Conservation (phyloP, 92 coral and sea anemone genomes). For the Virgularia gustaviana region DNA sequence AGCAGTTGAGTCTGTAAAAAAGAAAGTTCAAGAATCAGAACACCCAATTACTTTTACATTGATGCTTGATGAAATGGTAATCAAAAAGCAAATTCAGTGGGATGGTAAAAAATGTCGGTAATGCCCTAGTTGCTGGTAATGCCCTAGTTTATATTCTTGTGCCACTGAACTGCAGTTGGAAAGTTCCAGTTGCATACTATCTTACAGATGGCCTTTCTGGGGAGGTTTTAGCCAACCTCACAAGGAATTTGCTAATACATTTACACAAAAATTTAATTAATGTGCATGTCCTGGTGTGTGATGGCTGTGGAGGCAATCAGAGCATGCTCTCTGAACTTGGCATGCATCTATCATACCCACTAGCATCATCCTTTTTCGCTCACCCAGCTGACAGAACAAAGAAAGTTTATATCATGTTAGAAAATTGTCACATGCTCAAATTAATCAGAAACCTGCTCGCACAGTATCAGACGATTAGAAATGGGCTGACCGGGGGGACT, state of each 20-base stretch:
- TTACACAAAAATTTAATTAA: neutral
- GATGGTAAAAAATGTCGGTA: slow-evolving; percentile 20
- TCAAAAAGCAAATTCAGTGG: slow-evolving; percentile 30
- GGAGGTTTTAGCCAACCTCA: slow-evolving; percentile 10
- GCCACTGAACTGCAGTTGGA: slow-evolving; percentile 3
- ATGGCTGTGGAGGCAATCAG: slow-evolving; percentile 5
- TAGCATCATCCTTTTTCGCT: neutral
- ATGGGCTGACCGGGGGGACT: neutral
- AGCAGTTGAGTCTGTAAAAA: slow-evolving; percentile 13
- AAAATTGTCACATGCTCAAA: neutral
- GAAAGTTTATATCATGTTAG: neutral
- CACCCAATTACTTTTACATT: slow-evolving; percentile 8
- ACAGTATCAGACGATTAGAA: neutral
- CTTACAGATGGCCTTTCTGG: slow-evolving; percentile 13
- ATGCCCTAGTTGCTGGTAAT: slow-evolving; percentile 29
- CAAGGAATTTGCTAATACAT: neutral
- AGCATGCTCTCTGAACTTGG: slow-evolving; percentile 8
- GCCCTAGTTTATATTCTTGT: slow-evolving; percentile 14
- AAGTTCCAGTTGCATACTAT: slow-evolving; percentile 14
- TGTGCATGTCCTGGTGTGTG: slow-evolving; percentile 1
- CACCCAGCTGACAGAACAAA: neutral
- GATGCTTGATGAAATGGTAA: slow-evolving; percentile 35
- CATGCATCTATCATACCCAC: slow-evolving; percentile 11
- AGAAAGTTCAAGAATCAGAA: slow-evolving; percentile 17
- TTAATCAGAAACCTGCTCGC: slow-evolving; percentile 24